Evolutionary conservation across 2,888 invertebrate genomes (phyloP), one percentile per base, ranked within the genome.

Genomic region (Andrena bicolor): DNA sequence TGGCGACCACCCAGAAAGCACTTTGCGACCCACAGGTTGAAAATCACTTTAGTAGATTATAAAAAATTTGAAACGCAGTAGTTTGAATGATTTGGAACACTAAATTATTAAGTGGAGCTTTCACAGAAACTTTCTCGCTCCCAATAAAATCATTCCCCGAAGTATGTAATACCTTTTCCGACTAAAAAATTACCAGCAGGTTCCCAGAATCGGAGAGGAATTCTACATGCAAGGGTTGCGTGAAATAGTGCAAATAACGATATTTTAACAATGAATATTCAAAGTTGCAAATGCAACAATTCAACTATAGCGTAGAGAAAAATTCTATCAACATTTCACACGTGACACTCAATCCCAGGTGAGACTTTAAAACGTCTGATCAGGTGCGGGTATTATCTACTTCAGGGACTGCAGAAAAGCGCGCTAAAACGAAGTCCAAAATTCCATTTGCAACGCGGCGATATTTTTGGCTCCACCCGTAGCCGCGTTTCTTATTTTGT

Each of bases 401-500:
- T 51, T 20, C 0, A 20, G 2, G 7, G 20, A 2, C 53, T 53
- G 53, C n/a, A 23, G 20, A 53, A 23, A 53, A 53, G 53, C 41
- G 16, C 41, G 41, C 0, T 4, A 41, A 41, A 41, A 16, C 41
- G 16, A 0, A 4, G 16, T 4, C 0, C 16, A 16, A 16, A 41
- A 41, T 41, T 16, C 16, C 16, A 16, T 0, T 23, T 26, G 49
- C 4, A 3, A 16, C 16, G 7, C 16, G 8, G 20, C 20, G 4
- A 48, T 70, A 32, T 56, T 74, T 75, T 26, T 51, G 20, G 7
- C 2, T 0, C 30, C 60, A n/a, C 8, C 6, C 13, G 48, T 20
- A n/a, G 16, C 16, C 10, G 30, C 30, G 61, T 63, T 63, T 35
- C 76, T 80, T 58, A 56, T 84, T 84, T 73, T 77, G 82, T 65